Conservation (phyloP, 2,888 invertebrate species). For the Vandiemenella viatica region DNA sequence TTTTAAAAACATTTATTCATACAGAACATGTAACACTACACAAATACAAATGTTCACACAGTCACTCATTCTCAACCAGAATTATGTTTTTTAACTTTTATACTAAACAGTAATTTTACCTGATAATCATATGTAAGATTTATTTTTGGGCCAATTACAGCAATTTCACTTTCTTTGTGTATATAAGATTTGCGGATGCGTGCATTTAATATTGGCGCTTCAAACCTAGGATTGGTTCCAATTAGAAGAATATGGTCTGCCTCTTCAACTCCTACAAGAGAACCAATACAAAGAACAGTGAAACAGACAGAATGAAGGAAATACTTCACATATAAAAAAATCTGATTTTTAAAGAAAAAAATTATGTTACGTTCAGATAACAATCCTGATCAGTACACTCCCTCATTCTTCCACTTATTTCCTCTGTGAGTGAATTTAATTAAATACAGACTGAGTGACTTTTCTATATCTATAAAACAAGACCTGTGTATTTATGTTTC, state of each 20-base stretch:
- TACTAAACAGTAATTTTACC: slow-evolving; percentile 28
- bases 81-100: neutral
- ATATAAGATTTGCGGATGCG: slow-evolving; percentile 88
- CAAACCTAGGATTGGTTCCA: slow-evolving; percentile 93
- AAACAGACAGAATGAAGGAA: neutral
- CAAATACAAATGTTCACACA: no score
- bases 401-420: no score
- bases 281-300: neutral
- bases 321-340: neutral
- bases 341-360: slow-evolving; percentile 4
- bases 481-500: no score
- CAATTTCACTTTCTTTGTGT: slow-evolving; percentile 79
- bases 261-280: slow-evolving; percentile 69
- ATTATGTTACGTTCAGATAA: slow-evolving; percentile 20
- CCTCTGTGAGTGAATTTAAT: no score
- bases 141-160: slow-evolving; percentile 75
- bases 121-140: slow-evolving; percentile 87
- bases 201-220: slow-evolving; percentile 91
- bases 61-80: no score
- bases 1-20: no score
- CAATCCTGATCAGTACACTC: no score
- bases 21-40: no score
- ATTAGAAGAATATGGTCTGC: slow-evolving; percentile 84
- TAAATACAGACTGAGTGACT: no score
- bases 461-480: no score